Percentiles rank a stretch among this genome's conserved stretches.
Conservation (phyloP, 2,888 invertebrate genomes). For the Drosophila histrio region DNA sequence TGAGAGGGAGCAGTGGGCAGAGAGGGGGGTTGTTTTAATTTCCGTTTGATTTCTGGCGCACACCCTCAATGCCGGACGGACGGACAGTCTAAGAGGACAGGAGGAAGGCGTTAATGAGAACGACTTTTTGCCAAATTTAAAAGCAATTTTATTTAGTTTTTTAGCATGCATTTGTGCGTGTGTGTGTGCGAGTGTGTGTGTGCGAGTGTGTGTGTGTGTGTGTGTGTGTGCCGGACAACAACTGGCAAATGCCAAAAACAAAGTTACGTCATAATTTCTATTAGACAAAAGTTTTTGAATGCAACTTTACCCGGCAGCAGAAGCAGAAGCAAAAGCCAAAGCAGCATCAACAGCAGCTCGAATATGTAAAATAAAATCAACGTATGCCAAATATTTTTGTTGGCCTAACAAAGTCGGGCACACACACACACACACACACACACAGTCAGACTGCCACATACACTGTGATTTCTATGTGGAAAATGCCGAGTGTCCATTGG, state of each 20-base stretch:
- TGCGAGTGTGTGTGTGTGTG: slow-evolving; percentile 10
- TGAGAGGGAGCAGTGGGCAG: background rate
- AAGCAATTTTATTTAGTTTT: slow-evolving; percentile 60
- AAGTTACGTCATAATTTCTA: slow-evolving; percentile 71
- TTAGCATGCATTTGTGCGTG: background rate
- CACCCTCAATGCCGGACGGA: slow-evolving; percentile 12
- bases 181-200: background rate
- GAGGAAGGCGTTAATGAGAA: slow-evolving; percentile 54
- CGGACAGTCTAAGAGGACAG: background rate
- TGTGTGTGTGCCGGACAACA: slow-evolving; percentile 32
- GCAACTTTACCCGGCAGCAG: slow-evolving; percentile 41
- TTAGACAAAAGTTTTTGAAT: slow-evolving; percentile 51
- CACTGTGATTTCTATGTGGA: slow-evolving; percentile 11
- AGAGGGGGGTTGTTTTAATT: slow-evolving; percentile 55
- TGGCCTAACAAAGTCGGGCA: slow-evolving; percentile 25
- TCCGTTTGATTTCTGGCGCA: slow-evolving; percentile 65
- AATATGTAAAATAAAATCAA: slow-evolving; percentile 55
- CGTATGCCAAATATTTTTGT: slow-evolving; percentile 50
- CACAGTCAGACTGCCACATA: background rate
- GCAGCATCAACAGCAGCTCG: slow-evolving; percentile 25
- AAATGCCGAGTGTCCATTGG: slow-evolving; percentile 15
- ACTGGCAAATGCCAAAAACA: slow-evolving; percentile 56
- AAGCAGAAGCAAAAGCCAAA: background rate
- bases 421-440: slow-evolving; percentile 4
- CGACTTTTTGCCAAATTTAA: slow-evolving; percentile 56